Base-by-base conservation (phyloP, 2,888 invertebrate genomes). In the Anoncus sp. region DNA sequence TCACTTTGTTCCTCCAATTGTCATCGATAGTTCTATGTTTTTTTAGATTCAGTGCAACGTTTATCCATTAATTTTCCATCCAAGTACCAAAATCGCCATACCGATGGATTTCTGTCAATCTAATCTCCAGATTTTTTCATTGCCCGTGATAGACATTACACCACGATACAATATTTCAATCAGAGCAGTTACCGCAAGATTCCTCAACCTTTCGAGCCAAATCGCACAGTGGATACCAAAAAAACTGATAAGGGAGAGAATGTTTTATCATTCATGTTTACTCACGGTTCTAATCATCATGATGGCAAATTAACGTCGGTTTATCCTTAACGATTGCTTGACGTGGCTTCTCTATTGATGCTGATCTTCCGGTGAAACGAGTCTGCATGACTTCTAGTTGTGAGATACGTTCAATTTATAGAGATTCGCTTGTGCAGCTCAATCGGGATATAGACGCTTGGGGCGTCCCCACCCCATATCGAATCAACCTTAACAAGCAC, bases 351-450 rank as follows among this genome's bases (percentile, higher is more conserved):
- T 55, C 35, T 51, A 38, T 71, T 27, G 78, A 78, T 75, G 78
- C 71, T 78, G 78, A 71, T 72, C 35, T 75, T 62, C 75, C 73
- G 75, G 75, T 77, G 77, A 72, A 71, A 73, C 84, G 82, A 83
- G 84, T 85, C 83, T 83, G 85, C 84, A 86, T 86, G 85, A 65
- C 81, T 83, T 81, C 66, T 73, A 80, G 69, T 75, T 72, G 79
- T 78, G 75, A 71, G 80, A 83, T 84, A 85, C 88, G 85, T 83
- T 79, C 86, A 88, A 89, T 89, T 89, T 89, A 89, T 89, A 86
- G 84, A 86, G 83, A 84, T 85, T 83, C 80, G 81, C 83, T 75
- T 80, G 75, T 49, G 47, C 63, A 55, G 49, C 16, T 38, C 82
- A 82, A 84, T 84, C 83, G 82, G 79, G 71, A 73, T 71, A 73